Conservation (phyloP, 2,888 invertebrate species). For the Scaptodrosophila latifasciaeformis region DNA sequence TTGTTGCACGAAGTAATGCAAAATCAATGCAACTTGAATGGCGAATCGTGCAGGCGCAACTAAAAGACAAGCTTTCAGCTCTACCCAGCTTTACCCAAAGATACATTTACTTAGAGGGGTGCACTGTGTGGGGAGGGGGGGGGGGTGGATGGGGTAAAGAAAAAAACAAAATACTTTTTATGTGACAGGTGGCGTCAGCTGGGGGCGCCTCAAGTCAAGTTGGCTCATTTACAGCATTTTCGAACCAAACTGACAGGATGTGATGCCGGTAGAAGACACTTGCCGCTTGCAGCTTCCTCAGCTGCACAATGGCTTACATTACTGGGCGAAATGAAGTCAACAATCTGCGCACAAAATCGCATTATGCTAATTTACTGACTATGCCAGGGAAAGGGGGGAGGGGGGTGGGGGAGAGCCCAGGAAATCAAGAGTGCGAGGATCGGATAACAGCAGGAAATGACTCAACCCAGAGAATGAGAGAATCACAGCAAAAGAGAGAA, state of each 20-base stretch:
- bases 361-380: constrained; percentile 65
- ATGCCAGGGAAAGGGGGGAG: not conserved
- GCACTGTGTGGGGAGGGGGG: constrained; percentile 7
- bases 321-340: constrained; percentile 54
- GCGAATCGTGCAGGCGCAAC: too few species aligned
- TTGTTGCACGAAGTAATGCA: constrained; percentile 9
- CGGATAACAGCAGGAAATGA: constrained; percentile 9
- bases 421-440: constrained; percentile 12
- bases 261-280: constrained; percentile 7
- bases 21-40: constrained; percentile 28
- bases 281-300: too few species aligned
- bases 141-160: not conserved
- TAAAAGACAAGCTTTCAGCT: too few species aligned
- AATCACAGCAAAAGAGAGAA: too few species aligned
- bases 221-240: constrained; percentile 62
- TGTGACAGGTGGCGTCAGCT: not conserved
- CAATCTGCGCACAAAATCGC: constrained; percentile 40
- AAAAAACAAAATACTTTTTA: too few species aligned
- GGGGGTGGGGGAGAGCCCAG: not conserved
- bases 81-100: too few species aligned
- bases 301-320: too few species aligned
- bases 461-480: too few species aligned
- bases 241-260: constrained; percentile 54
- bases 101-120: not conserved
- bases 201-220: too few species aligned